These are phyloP conservation scores for Cepaea nemoralis DNA, from an alignment of 1,140 invertebrate species.

Conservation along the genomic window DNA sequence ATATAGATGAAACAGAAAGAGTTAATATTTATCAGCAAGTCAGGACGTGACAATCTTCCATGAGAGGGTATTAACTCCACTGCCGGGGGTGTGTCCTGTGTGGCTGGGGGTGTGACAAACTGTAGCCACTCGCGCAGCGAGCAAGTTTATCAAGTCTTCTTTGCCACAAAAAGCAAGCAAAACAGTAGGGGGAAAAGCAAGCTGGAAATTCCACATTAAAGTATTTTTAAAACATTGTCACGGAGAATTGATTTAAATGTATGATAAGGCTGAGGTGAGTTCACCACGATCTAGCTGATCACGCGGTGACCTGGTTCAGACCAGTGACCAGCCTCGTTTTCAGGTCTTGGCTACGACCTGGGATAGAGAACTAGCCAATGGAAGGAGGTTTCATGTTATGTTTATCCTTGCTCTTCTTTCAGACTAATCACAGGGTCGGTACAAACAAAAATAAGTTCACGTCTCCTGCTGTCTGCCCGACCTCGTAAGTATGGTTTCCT, in stretches of 20 bases:
- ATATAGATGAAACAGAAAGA: too few relatives aligned
- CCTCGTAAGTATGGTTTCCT: not conserved
- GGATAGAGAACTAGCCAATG: not conserved
- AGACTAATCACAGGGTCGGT: not conserved
- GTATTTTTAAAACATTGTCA: too few relatives aligned
- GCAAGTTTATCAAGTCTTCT: too few relatives aligned
- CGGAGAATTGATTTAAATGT: not conserved
- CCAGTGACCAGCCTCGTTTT: not conserved
- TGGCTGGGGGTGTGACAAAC: constrained; percentile 1
- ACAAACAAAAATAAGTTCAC: not conserved
- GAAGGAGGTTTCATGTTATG: not conserved
- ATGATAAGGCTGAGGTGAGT: not conserved
- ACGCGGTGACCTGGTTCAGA: not conserved
- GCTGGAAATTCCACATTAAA: too few relatives aligned
- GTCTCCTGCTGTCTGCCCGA: not conserved
- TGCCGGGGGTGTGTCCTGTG: not conserved
- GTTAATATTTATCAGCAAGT: too few relatives aligned
- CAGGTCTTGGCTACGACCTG: not conserved
- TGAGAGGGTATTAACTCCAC: too few relatives aligned
- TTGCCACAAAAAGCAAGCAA: too few relatives aligned
- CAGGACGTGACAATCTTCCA: too few relatives aligned
- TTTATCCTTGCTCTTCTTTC: not conserved
- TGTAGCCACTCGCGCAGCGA: too few relatives aligned
- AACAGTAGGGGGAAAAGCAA: too few relatives aligned
- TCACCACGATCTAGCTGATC: not conserved